Evolutionary conservation across 2,888 invertebrate genomes (phyloP).

Genomic region (Ephialtes manifestator): DNA sequence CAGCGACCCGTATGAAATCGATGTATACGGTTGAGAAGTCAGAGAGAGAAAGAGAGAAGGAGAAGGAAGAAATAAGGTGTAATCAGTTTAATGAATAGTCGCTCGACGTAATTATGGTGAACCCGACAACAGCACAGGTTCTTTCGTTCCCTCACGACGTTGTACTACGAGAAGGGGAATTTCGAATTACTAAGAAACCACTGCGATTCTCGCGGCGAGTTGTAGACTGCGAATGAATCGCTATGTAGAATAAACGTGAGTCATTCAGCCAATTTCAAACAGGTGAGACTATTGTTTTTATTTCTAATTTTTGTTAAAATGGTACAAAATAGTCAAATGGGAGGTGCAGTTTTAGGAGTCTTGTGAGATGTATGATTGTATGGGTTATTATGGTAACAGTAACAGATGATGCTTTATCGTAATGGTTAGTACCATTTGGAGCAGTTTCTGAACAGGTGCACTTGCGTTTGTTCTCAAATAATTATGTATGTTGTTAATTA

Average conservation of each 20-base stretch:
- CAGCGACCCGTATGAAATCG: slow-evolving; percentile 18
- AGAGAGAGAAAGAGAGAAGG: slow-evolving; percentile 49
- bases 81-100: slow-evolving; percentile 85
- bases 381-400: too few relatives aligned
- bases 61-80: slow-evolving; percentile 78
- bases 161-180: slow-evolving; percentile 21
- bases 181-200: slow-evolving; percentile 12
- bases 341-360: too few relatives aligned
- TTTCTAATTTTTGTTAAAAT: not conserved
- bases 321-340: not conserved
- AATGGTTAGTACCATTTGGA: too few relatives aligned
- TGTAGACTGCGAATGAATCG: not conserved
- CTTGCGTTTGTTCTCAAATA: too few relatives aligned
- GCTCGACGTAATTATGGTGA: slow-evolving; percentile 82
- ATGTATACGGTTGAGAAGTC: slow-evolving; percentile 19
- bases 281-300: not conserved
- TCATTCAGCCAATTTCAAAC: not conserved
- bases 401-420: too few relatives aligned
- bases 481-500: too few relatives aligned
- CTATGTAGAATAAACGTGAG: not conserved
- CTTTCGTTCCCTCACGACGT: slow-evolving; percentile 39
- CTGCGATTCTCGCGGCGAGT: slow-evolving; percentile 17
- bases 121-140: slow-evolving; percentile 56
- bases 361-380: too few relatives aligned
- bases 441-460: too few relatives aligned